Percentiles rank a stretch among this genome's conserved stretches.
phyloP scores from a whole-genome alignment of 64 coral and sea anemone species.

The Acropora tenuis region DNA sequence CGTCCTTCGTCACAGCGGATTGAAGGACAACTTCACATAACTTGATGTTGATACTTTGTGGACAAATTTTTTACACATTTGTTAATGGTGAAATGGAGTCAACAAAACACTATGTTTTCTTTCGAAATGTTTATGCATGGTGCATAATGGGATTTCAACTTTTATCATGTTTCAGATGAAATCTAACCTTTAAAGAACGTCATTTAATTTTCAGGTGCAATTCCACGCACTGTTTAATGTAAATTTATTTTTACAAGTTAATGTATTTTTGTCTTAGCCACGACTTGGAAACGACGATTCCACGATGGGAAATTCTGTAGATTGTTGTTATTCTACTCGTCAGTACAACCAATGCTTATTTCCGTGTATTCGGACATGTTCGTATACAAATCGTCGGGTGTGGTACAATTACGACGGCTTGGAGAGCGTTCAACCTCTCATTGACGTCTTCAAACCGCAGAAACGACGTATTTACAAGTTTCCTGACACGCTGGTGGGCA shows the following conservation, averaged over 20 bases:
- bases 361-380: conserved; percentile 23
- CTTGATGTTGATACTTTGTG: too few relatives aligned
- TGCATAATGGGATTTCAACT: too few relatives aligned
- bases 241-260: too few relatives aligned
- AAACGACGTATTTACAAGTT: conserved; percentile 7
- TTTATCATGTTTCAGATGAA: not conserved
- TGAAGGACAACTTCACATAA: too few relatives aligned
- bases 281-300: not conserved
- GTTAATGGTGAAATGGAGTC: too few relatives aligned
- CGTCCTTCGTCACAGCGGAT: too few relatives aligned
- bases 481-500: not conserved
- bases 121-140: too few relatives aligned
- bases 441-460: conserved; percentile 37
- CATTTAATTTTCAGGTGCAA: too few relatives aligned
- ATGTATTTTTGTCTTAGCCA: not conserved
- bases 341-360: conserved; percentile 33
- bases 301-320: conserved; percentile 12
- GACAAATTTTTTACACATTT: too few relatives aligned
- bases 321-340: conserved; percentile 29
- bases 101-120: too few relatives aligned
- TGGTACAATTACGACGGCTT: conserved; percentile 56
- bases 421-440: conserved; percentile 38
- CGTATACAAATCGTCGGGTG: conserved; percentile 28
- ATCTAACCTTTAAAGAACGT: too few relatives aligned
- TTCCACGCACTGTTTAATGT: too few relatives aligned